phyloP scores from a whole-genome alignment of 2,113 vertebrate genomes.

The Seriola aureovittata region DNA sequence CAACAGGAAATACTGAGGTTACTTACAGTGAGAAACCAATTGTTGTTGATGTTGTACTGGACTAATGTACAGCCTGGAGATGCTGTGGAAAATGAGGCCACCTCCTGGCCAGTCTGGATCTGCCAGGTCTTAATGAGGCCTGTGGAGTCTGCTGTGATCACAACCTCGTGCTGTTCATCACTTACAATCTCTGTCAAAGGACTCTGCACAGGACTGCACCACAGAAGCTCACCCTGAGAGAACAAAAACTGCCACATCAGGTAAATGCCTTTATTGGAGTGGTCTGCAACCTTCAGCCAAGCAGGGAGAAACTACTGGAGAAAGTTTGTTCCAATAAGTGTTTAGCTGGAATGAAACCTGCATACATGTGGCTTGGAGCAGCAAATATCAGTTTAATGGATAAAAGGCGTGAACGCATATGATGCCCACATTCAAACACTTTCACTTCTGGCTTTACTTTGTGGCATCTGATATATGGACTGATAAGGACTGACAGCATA shows the following conservation, averaged over 20 bases:
- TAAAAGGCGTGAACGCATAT: not conserved
- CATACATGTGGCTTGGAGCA: not conserved
- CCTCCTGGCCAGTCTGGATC: slow-evolving; percentile 73
- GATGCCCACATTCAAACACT: not conserved
- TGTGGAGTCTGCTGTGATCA: slow-evolving; percentile 73
- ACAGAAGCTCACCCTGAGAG: slow-evolving; percentile 78
- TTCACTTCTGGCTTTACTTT: not conserved
- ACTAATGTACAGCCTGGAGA: slow-evolving; percentile 69
- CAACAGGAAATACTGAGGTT: not conserved
- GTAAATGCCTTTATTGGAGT: not conserved
- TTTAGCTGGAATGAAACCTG: slow-evolving; percentile 1
- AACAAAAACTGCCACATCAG: not conserved
- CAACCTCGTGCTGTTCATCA: slow-evolving; percentile 69
- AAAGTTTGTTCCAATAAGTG: not conserved
- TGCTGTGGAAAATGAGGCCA: slow-evolving; percentile 68
- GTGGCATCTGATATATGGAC: not conserved
- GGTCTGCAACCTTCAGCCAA: too few species aligned
- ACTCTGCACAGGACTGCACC: slow-evolving; percentile 82
- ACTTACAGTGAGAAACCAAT: slow-evolving; percentile 81
- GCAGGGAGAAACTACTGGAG: not conserved
- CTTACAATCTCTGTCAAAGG: slow-evolving; percentile 74
- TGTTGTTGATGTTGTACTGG: slow-evolving; percentile 58
- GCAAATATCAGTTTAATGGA: not conserved
- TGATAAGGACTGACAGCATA: not conserved
- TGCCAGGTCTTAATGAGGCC: slow-evolving; percentile 80